A percentile compares a stretch with the other conserved stretches of the same genome.
Conservation (phyloP, 1,140 invertebrate genomes). For the Camponotus floridanus region DNA sequence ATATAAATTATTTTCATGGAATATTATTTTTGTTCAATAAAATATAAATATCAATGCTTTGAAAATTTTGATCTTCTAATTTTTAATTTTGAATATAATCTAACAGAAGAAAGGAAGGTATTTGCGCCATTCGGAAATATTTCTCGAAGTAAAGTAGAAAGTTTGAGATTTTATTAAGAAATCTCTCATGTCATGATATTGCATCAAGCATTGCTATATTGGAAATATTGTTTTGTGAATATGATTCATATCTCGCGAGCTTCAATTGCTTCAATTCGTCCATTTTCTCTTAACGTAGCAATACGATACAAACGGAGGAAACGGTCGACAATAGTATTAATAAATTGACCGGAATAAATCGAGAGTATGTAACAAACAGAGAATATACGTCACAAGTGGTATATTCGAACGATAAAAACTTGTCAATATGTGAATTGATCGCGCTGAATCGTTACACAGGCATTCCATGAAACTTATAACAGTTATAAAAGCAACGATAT, state of each 20-base stretch:
- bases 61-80: background rate
- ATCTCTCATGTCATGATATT: background rate
- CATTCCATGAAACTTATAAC: slow-evolving; percentile 19
- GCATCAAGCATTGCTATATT: background rate
- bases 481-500: slow-evolving; percentile 9
- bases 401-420: slow-evolving; percentile 39
- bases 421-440: slow-evolving; percentile 20
- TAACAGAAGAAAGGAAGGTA: background rate
- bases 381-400: slow-evolving; percentile 37
- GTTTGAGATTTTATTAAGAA: background rate
- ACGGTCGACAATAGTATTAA: slow-evolving; percentile 31
- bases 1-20: background rate
- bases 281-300: slow-evolving; percentile 14
- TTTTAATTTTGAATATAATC: background rate
- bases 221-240: slow-evolving; percentile 5
- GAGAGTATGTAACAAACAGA: slow-evolving; percentile 34
- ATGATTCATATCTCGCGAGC: background rate
- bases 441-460: slow-evolving; percentile 8
- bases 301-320: slow-evolving; percentile 1
- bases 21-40: background rate
- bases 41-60: background rate
- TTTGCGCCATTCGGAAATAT: background rate
- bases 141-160: background rate
- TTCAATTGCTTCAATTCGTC: slow-evolving; percentile 7
- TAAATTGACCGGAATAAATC: slow-evolving; percentile 57